A percentile compares a stretch with the other conserved stretches of the same genome.
These are phyloP conservation scores for Beris morrisii DNA, from an alignment of 2,888 invertebrate species.

Conservation along the genomic window DNA sequence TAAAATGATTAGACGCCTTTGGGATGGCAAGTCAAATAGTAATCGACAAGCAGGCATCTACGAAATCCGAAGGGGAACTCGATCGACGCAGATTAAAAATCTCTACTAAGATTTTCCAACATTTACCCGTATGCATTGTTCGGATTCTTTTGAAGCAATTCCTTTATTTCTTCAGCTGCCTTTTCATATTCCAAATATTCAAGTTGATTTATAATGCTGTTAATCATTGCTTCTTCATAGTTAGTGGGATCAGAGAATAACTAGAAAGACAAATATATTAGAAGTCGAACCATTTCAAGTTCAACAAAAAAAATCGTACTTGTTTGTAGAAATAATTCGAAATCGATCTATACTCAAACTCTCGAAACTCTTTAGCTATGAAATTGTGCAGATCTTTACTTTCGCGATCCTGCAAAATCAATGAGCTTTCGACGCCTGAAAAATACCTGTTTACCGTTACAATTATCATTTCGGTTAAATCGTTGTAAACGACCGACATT, in stretches of 20 bases:
- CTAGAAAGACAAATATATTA: not conserved
- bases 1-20: no score
- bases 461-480: conserved; percentile 17
- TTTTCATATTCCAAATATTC: conserved; percentile 6
- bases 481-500: conserved; percentile 28
- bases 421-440: conserved; percentile 6
- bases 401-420: not conserved
- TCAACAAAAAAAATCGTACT: not conserved
- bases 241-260: conserved; percentile 8
- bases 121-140: conserved; percentile 27
- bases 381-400: conserved; percentile 14
- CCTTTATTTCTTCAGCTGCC: not conserved
- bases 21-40: no score
- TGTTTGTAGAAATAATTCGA: conserved; percentile 15
- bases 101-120: no score
- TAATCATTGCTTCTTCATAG: conserved; percentile 19
- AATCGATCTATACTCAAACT: conserved; percentile 5
- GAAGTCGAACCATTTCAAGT: not conserved
- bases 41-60: no score
- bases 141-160: conserved; percentile 11
- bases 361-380: conserved; percentile 26
- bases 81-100: no score
- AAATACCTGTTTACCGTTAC: conserved; percentile 24
- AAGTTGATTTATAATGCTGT: conserved; percentile 26
- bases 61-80: no score